phyloP scores from a whole-genome alignment of 2,888 invertebrate genomes.

The Acronicta aceris region DNA sequence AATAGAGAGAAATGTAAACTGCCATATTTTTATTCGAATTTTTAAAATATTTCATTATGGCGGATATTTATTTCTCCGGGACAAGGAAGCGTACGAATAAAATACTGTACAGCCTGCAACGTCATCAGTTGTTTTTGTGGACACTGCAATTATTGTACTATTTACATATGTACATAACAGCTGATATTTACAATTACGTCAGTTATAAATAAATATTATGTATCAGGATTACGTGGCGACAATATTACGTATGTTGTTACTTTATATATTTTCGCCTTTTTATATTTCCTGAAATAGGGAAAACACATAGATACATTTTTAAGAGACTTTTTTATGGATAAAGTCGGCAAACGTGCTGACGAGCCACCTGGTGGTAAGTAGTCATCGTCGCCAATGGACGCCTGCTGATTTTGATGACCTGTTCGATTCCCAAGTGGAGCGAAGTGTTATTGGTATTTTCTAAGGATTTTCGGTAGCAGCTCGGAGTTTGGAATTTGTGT shows the following conservation, averaged over 20 bases:
- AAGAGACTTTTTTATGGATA: too few relatives aligned
- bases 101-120: neutral
- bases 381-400: too few relatives aligned
- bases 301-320: too few relatives aligned
- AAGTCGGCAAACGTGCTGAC: too few relatives aligned
- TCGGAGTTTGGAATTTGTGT: too few relatives aligned
- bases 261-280: constrained; percentile 17
- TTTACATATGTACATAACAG: constrained; percentile 7
- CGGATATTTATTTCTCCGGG: constrained; percentile 22
- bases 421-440: too few relatives aligned
- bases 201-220: constrained; percentile 19
- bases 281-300: too few relatives aligned
- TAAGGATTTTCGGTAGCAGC: too few relatives aligned
- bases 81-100: neutral
- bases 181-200: constrained; percentile 18
- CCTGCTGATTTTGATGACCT: too few relatives aligned
- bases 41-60: constrained; percentile 53
- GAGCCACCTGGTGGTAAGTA: too few relatives aligned
- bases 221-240: neutral
- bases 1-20: too few relatives aligned
- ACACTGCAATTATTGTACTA: neutral
- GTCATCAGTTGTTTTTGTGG: constrained; percentile 1
- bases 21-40: constrained; percentile 36
- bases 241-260: constrained; percentile 12
- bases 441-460: too few relatives aligned